Evolutionary conservation across 1,140 invertebrate species (phyloP), one percentile per base, ranked within the genome.

Genomic region (Nasonia giraulti): DNA sequence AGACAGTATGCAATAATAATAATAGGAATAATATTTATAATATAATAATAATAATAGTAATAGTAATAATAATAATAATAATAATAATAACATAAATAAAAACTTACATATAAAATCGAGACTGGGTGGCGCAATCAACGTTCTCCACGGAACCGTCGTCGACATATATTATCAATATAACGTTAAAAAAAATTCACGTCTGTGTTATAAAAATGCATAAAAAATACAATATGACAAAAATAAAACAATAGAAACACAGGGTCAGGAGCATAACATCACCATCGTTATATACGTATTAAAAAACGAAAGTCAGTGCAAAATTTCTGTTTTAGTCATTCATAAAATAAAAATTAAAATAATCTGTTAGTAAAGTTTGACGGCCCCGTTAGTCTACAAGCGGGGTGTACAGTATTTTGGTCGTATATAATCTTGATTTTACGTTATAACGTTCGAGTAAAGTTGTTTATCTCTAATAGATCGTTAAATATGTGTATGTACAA

Each of bases 51-150:
- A 47, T 86, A 71, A 55, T 84, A 85, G 84, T 81, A 82, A n/a
- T 74, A 74, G n/a, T 83, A 83, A 80, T 69, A 77, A 82, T 74
- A 79, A 47, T 86, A 71, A 55, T 84, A 85, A 86, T 81, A 82
- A n/a, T 74, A 74, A 82, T 82, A 78, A 76, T 84, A 78, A 81
- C 40, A 83, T 81, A 79, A 87, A 84, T 85, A 83, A 85, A 86
- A 87, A 86, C 82, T 83, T 86, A 86, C 82, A 86, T 81, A 69
- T 66, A 82, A 84, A 86, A 86, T 86, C 37, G 66, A 79, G 78
- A 82, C 80, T 79, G 85, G 69, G 80, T 74, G 85, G 85, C 50
- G 69, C 85, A 82, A 86, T 83, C 77, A 83, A 80, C 71, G 82
- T 84, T 80, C 77, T 84, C 83, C 86, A 82, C 80, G 83, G 76